Base-by-base conservation (phyloP, 30 jellyfish, hydroid and myxozoan genomes). In the Phacellophora camtschatica region DNA sequence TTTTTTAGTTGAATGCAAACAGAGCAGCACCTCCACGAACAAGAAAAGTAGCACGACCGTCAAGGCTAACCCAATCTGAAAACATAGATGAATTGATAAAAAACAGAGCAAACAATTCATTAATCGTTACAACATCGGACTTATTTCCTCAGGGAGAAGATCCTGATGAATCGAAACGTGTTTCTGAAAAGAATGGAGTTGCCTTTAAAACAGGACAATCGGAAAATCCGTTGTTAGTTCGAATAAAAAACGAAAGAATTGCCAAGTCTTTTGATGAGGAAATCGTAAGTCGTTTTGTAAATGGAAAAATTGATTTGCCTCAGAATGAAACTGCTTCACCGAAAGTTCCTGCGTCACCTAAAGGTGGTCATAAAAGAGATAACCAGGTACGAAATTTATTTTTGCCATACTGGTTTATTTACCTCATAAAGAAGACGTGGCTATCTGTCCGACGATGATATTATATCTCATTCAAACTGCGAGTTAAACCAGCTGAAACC, bases 11-110 rank as follows among this genome's bases (percentile, higher is more conserved):
- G 66, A 83, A 88, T 0, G 43, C 79, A 63, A 74, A 74, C 58
- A 66, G 95, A 25, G 88, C 88, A 9, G 88, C 95, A 16, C 94
- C 94, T 0, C 88, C 88, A 20, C 27, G 77, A 29, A 64, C 24
- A 15, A 8, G 75, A 18, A 42, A 61, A 23, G 32, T 32, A 27
- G 53, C 18, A 1, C 77, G 83, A 5, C 66, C 50, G 0, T 51
- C 25, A 31, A 42, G 84, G 25, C 65, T 50, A 29, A 65, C 70
- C 5, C 80, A 62, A 65, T 80, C 91, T 1, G 91, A 66, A 35
- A 39, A 66, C 37, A 34, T 66, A 19, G 91, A 65, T 1, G 67
- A 63, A 49, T 24, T 80, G 50, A 28, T 80, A 25, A 65, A 56
- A 30, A 24, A 71, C 18, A 33, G 73, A 12, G 54, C 20, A 13